A percentile compares a stretch with the other conserved stretches of the same genome.
These are phyloP conservation scores for Gerris lacustris DNA, from an alignment of 2,888 invertebrate genomes.

Conservation along the genomic window DNA sequence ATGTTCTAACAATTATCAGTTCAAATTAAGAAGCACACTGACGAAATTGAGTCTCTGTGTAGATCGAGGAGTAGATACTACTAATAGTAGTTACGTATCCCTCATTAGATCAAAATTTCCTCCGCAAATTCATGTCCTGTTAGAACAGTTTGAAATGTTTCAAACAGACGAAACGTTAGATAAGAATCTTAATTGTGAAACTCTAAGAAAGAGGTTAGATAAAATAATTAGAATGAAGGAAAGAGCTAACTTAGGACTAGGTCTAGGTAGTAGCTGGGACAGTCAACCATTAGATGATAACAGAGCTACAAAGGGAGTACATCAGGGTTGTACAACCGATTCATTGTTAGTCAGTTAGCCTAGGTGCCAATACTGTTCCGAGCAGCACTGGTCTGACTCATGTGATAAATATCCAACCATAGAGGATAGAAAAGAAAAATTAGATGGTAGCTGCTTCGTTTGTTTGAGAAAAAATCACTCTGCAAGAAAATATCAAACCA, in stretches of 20 bases:
- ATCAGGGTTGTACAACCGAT: not conserved
- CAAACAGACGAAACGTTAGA: too few relatives aligned
- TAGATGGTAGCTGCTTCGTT: not conserved
- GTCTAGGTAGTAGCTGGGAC: not conserved
- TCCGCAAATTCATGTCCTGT: too few relatives aligned
- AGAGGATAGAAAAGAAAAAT: not conserved
- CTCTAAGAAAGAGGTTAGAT: not conserved
- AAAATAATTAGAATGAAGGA: not conserved
- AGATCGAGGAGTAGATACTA: too few relatives aligned
- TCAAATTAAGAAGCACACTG: too few relatives aligned
- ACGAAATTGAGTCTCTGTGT: too few relatives aligned
- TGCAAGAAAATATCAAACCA: too few relatives aligned
- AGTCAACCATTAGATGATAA: too few relatives aligned
- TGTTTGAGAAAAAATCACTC: not conserved
- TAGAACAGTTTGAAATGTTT: too few relatives aligned
- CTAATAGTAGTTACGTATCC: too few relatives aligned
- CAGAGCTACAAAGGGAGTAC: not conserved
- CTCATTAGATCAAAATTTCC: too few relatives aligned
- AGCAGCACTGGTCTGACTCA: not conserved
- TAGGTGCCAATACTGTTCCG: not conserved
- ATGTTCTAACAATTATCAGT: too few relatives aligned
- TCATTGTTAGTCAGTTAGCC: not conserved
- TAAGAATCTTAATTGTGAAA: not conserved
- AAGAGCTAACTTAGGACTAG: not conserved
- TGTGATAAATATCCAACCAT: not conserved